A percentile compares a stretch with the other conserved stretches of the same genome.
phyloP scores from a whole-genome alignment of 1,140 invertebrate species.

The Manduca sexta region DNA sequence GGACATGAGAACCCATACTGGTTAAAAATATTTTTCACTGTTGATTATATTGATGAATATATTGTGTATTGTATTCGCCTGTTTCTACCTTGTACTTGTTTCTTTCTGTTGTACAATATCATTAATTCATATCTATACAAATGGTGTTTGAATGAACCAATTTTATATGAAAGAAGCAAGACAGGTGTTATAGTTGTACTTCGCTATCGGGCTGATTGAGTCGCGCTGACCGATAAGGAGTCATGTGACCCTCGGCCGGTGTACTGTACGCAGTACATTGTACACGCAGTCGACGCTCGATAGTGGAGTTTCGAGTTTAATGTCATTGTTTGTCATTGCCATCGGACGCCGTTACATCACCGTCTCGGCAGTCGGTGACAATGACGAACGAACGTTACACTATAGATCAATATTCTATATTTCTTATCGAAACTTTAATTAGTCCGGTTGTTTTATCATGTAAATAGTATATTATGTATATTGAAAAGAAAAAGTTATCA shows the following conservation, averaged over 20 bases:
- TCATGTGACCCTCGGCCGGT: too few species aligned
- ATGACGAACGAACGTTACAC: conserved; percentile 1
- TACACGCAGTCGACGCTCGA: too few species aligned
- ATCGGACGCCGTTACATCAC: background rate
- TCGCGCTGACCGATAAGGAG: too few species aligned
- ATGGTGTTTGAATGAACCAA: too few species aligned
- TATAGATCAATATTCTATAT: conserved; percentile 2
- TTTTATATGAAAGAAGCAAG: too few species aligned
- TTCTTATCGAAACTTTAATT: conserved; percentile 4
- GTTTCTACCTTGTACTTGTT: conserved; percentile 10
- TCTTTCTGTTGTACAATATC: conserved; percentile 7
- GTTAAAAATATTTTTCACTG: conserved; percentile 12
- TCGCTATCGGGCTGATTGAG: too few species aligned
- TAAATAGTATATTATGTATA: conserved; percentile 61
- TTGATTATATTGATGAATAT: background rate
- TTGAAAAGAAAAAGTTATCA: conserved; percentile 43
- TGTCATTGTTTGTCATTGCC: conserved; percentile 3
- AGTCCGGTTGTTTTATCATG: conserved; percentile 45
- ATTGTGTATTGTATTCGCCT: conserved; percentile 8
- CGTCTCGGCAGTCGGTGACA: background rate
- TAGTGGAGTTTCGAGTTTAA: background rate
- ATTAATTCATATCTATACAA: too few species aligned
- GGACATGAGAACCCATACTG: conserved; percentile 12
- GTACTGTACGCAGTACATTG: too few species aligned
- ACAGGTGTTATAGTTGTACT: too few species aligned